Evolutionary conservation across 2,797 vertebrate species (phyloP), one percentile per base, ranked within the genome.

Genomic region (Coendou prehensilis): DNA sequence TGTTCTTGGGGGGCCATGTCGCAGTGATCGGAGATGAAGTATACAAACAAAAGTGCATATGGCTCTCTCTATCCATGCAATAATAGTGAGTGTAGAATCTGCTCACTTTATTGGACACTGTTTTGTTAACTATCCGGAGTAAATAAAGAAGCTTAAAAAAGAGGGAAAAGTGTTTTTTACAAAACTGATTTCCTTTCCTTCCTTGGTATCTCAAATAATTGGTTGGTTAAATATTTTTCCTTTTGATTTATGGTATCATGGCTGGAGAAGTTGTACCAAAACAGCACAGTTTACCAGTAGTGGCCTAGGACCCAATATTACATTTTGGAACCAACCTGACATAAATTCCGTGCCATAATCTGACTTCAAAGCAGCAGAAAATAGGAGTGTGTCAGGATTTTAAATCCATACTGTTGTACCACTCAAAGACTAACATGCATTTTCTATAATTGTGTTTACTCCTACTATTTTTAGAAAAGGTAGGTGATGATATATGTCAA

Each of bases 101-200:
- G 54, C 61, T 83, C 96, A 94, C 88, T 96, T 97, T 97, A 94
- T 96, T 91, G 94, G 95, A 96, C 95, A 54, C 96, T 97, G 95
- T 96, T 63, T 73, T 96, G 90, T 86, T 93, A 80, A 90, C 97
- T 73, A 37, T 97, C 87, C 52, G 10, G 93, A 93, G 95, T 97
- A 98, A 97, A 95, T 97, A 45, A 94, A 94, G 89, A 98, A 97
- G 15, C 94, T 97, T 98, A 67, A 96, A 89, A 92, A 96, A 88
- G 59, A 89, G 67, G 87, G 94, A 94, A 96, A 98, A 95, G 85
- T 95, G 97, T 96, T 98, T 98, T 97, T 94, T 95, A 93, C 23
- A 95, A 97, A 97, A 83, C 30, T 96, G 90, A 94, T 97, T 76
- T 97, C 81, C 97, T 97, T 97, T 96, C 86, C 84, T 94, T 95